Conservation (phyloP, 1,140 invertebrate species). For the Drosophila obscura region DNA sequence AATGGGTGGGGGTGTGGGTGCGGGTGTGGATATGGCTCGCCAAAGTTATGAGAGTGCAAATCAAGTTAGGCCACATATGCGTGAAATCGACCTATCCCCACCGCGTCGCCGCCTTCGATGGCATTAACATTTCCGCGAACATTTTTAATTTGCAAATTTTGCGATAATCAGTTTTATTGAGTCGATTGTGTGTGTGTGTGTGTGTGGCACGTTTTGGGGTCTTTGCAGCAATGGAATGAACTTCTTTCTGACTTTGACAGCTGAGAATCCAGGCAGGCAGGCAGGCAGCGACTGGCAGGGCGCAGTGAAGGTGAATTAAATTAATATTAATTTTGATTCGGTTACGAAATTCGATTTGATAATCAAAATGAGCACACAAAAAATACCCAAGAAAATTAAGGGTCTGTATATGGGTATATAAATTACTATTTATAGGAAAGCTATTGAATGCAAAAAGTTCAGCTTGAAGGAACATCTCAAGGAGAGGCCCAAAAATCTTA, state of each 20-base stretch:
- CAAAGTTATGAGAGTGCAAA: slow-evolving; percentile 68
- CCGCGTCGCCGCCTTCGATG: neutral
- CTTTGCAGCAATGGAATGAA: slow-evolving; percentile 67
- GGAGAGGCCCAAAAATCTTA: too few species aligned
- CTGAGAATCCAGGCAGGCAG: slow-evolving; percentile 1
- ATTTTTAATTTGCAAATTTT: slow-evolving; percentile 74
- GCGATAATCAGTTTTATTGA: slow-evolving; percentile 81
- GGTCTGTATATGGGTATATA: too few species aligned
- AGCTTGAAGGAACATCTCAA: too few species aligned
- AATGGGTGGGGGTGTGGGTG: neutral
- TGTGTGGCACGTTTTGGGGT: neutral
- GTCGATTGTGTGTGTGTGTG: slow-evolving; percentile 31
- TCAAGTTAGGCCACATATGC: slow-evolving; percentile 78
- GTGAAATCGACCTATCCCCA: slow-evolving; percentile 55
- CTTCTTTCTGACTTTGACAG: slow-evolving; percentile 59
- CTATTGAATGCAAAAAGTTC: too few species aligned
- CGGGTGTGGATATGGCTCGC: too few species aligned
- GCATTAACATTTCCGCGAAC: neutral
- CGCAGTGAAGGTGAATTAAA: slow-evolving; percentile 9
- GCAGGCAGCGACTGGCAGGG: too few species aligned
- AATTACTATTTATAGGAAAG: too few species aligned
- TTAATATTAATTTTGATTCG: slow-evolving; percentile 36
- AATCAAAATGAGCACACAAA: slow-evolving; percentile 11
- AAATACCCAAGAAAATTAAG: too few species aligned
- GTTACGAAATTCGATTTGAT: slow-evolving; percentile 18